phyloP scores from a whole-genome alignment of 2,797 vertebrate genomes.

The Lemur catta region DNA sequence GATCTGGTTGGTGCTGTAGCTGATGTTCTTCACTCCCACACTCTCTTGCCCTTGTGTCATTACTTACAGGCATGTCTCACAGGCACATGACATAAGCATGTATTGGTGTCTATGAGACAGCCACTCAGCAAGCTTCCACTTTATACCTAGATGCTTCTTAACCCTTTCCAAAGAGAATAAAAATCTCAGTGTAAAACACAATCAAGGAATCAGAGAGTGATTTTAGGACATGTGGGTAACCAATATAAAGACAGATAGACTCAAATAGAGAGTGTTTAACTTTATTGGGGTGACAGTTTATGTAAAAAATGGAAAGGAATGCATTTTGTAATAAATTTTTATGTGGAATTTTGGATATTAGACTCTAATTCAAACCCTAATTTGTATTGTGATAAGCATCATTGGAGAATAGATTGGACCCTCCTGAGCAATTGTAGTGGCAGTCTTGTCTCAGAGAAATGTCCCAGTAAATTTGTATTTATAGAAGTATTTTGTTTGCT shows the following conservation, averaged over 20 bases:
- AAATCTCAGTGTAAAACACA: neutral
- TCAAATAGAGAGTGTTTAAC: neutral
- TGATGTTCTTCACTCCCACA: neutral
- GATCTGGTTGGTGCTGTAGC: neutral
- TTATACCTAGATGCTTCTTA: neutral
- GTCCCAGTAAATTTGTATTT: neutral
- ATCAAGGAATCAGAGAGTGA: neutral
- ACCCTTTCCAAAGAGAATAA: neutral
- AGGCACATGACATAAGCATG: neutral
- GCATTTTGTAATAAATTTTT: neutral
- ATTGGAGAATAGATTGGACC: neutral
- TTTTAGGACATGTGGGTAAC: neutral
- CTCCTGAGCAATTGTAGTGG: neutral
- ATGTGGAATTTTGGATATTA: neutral
- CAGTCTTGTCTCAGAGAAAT: neutral
- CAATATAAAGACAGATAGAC: neutral
- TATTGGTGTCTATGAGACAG: neutral
- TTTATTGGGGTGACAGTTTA: neutral
- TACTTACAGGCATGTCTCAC: neutral
- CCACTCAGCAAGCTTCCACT: neutral
- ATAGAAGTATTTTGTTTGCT: neutral
- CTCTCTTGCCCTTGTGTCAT: neutral
- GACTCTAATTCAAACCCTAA: neutral
- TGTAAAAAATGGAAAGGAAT: neutral
- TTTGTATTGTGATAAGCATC: neutral